Evolutionary conservation across 2,797 vertebrate genomes (phyloP), one percentile per base, ranked within the genome.

Genomic region (Phoeniculus purpureus): DNA sequence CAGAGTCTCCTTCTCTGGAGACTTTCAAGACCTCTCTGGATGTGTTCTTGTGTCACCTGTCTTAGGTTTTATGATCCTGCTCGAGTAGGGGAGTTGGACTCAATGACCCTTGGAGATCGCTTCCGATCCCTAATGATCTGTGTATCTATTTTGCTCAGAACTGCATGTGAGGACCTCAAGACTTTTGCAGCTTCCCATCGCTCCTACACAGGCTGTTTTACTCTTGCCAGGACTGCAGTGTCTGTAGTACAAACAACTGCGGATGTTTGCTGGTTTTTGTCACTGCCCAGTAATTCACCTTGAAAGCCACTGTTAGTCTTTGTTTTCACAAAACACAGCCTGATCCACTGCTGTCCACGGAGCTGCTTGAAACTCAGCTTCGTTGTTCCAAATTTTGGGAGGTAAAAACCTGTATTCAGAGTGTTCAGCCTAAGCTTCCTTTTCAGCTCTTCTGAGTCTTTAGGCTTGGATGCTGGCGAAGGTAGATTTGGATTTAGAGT

Each of bases 291-390:
- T 26, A 74, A 51, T 93, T 91, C 62, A 85, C 72, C 48, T 90
- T 95, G 92, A 89, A 95, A 91, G 23, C 26, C 61, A 71, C 91
- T 78, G 85, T 91, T 27, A 19, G 90, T 43, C 79, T 93, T 80
- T 91, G 65, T 91, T 90, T 90, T 77, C 68, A 81, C 58, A 93
- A 91, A 83, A 84, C 29, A 25, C 25, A 89, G 76, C 52, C 62
- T 51, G 52, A 52, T 56, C 0, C 0, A 67, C 76, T 73, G 75
- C 29, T 66, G 37, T 77, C 65, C 78, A 22, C 75, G 81, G 77
- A 68, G 43, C 43, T 79, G 51, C 60, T 89, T 70, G 40, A 95
- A 95, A 84, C 16, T 67, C 43, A 40, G 31, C 37, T 86, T 95
- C 74, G 73, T 94, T 88, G 89, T 84, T 74, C 45, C 66, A 82